Conservation (phyloP, 2,113 vertebrate genomes). For the Spermophilus dauricus region DNA sequence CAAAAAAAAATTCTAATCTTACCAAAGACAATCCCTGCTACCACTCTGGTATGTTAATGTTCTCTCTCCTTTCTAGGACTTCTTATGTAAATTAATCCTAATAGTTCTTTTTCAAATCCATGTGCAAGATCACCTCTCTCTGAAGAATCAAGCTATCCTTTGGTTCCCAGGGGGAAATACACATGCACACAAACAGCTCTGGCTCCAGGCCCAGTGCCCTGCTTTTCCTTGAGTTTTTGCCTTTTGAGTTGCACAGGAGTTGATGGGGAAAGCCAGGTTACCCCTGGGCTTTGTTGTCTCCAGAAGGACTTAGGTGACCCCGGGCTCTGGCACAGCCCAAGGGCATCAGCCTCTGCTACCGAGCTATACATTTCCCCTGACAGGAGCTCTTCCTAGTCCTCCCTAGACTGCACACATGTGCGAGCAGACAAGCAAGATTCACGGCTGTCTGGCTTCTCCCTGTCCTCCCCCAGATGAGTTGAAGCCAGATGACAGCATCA, state of each 20-base stretch:
- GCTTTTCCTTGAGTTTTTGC: too few relatives aligned
- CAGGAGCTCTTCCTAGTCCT: conserved; percentile 21
- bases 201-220: background rate
- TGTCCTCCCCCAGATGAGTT: conserved; percentile 67
- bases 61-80: background rate
- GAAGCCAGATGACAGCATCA: conserved; percentile 72
- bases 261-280: background rate
- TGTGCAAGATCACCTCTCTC: background rate
- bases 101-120: accelerated
- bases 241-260: background rate
- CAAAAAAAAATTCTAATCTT: background rate
- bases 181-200: background rate
- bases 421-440: conserved; percentile 75
- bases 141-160: background rate
- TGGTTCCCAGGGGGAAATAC: too few relatives aligned
- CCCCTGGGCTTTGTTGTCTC: background rate
- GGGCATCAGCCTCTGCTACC: conserved; percentile 49
- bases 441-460: conserved; percentile 68
- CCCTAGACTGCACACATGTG: conserved; percentile 34
- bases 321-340: background rate
- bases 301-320: conserved; percentile 31
- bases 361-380: conserved; percentile 58
- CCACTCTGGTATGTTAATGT: background rate
- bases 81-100: background rate
- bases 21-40: background rate